phyloP scores from a whole-genome alignment of 2,113 vertebrate species.

The Pelodiscus sinensis region DNA sequence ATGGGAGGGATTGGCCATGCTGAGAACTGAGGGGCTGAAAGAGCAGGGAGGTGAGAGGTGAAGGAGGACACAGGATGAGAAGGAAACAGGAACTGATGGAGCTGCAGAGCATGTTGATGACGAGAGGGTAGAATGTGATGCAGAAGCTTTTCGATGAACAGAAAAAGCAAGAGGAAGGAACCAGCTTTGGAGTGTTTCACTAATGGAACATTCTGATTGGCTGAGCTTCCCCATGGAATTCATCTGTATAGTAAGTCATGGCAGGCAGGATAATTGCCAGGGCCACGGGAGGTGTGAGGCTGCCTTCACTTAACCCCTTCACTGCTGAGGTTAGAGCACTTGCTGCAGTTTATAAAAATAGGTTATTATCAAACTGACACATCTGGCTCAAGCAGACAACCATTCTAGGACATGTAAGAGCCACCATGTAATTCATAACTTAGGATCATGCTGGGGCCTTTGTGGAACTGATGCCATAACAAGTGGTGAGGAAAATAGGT shows the following conservation, averaged over 20 bases:
- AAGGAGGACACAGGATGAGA: not conserved
- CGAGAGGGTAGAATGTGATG: not conserved
- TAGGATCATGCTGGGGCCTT: not conserved
- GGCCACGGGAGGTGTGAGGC: not conserved
- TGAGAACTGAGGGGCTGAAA: too few species aligned
- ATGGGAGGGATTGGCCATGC: not conserved
- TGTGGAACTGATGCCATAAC: rapidly evolving
- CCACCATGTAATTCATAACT: not conserved
- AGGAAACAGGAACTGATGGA: not conserved
- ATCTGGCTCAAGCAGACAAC: not conserved
- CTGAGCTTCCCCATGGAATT: not conserved
- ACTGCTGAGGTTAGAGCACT: not conserved
- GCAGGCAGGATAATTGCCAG: rapidly evolving
- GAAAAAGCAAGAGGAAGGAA: not conserved
- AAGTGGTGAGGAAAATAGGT: not conserved
- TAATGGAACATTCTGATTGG: not conserved
- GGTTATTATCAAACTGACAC: not conserved
- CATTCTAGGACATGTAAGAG: not conserved
- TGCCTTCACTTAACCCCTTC: not conserved
- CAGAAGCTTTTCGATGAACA: rapidly evolving
- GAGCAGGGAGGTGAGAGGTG: not conserved
- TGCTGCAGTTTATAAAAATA: not conserved
- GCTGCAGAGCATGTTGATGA: rapidly evolving
- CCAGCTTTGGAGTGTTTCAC: rapidly evolving
- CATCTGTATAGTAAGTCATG: not conserved